Evolutionary conservation across 2,888 invertebrate genomes (phyloP).

Genomic region (Standfussiana lucernea): DNA sequence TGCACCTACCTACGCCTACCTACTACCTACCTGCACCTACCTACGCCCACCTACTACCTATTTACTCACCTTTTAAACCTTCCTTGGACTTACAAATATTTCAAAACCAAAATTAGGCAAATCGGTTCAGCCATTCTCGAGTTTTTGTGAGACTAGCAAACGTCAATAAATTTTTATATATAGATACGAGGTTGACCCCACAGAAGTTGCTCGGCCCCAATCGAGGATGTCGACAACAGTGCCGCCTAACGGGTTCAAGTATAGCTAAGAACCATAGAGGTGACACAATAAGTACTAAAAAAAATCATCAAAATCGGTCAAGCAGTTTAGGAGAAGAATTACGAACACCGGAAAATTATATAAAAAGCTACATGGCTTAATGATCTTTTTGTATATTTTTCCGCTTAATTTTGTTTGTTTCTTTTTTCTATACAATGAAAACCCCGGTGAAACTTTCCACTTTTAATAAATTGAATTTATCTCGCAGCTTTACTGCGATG

Average conservation of each 20-base stretch:
- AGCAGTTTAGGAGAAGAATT: neutral
- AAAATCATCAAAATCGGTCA: neutral
- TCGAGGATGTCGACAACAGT: neutral
- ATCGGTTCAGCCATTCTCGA: no score
- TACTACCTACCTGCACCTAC: no score
- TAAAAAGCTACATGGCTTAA: neutral
- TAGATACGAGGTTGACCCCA: no score
- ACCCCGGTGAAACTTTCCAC: slow-evolving; percentile 31
- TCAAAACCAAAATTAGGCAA: no score
- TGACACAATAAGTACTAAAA: neutral
- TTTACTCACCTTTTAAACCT: no score
- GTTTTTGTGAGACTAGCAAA: no score
- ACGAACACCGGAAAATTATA: neutral
- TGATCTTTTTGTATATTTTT: slow-evolving; percentile 9
- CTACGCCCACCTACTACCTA: no score
- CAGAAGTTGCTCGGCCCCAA: neutral
- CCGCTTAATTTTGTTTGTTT: slow-evolving; percentile 18
- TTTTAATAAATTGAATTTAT: slow-evolving; percentile 58
- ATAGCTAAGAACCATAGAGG: neutral
- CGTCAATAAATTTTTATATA: no score
- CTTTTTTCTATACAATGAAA: slow-evolving; percentile 18
- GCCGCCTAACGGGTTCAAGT: neutral
- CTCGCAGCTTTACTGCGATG: slow-evolving; percentile 38
- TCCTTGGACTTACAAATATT: no score
- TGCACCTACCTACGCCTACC: no score